Percentiles rank a stretch among this genome's conserved stretches.
Conservation (phyloP, 2,888 invertebrate species). For the Acanthosepion pharaonis region DNA sequence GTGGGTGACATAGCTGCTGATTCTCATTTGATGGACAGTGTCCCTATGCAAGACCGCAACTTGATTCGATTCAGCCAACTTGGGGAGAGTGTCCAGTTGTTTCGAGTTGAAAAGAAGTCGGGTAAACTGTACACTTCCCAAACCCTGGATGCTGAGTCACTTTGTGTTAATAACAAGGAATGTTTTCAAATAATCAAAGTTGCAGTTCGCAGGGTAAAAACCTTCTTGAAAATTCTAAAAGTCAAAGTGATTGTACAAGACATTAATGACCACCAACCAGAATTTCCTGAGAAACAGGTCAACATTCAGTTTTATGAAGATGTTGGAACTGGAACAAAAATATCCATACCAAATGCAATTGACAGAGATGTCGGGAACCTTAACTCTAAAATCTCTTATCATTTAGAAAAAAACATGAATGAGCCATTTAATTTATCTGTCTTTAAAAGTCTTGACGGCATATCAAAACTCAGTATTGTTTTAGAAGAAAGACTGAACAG, state of each 20-base stretch:
- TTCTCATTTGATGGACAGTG: neutral
- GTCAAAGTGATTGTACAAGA: neutral
- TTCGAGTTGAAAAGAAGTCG: neutral
- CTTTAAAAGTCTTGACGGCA: neutral
- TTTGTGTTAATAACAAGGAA: neutral
- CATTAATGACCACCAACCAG: neutral
- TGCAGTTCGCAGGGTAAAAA: neutral
- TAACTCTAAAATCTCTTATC: neutral
- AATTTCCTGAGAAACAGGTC: neutral
- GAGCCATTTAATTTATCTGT: neutral
- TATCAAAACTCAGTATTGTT: neutral
- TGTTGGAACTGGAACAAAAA: neutral
- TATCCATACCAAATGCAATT: neutral
- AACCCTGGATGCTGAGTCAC: neutral
- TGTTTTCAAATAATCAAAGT: neutral
- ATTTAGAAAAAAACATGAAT: neutral
- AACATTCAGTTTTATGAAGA: constrained; percentile 18
- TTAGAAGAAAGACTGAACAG: neutral
- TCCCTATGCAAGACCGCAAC: neutral
- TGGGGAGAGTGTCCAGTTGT: neutral
- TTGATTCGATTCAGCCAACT: neutral
- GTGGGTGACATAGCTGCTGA: neutral
- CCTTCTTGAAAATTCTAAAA: neutral
- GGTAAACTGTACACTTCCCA: neutral
- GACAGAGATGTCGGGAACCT: neutral